These are phyloP conservation scores for Oryctolagus cuniculus DNA, from an alignment of 2,113 vertebrate species.

Conservation along the genomic window mOryCun1.1 NC_091452.1:15906001-15906500, in stretches of 20 bases:
- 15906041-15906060: too few species aligned
- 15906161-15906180: neutral
- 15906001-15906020: too few species aligned
- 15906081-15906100: neutral
- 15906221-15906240: neutral
- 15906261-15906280: neutral
- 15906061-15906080: too few species aligned
- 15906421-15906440: neutral
- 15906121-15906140: neutral
- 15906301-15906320: neutral
- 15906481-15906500: neutral
- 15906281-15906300: neutral
- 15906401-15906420: neutral
- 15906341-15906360: neutral
- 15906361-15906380: neutral
- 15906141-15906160: neutral
- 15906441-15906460: neutral
- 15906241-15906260: slow-evolving; percentile 15
- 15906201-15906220: neutral
- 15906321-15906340: neutral
- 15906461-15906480: neutral
- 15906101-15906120: neutral
- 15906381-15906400: neutral
- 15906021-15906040: too few species aligned
- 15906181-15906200: neutral